Conservation (phyloP, 92 coral and sea anemone genomes). For the Epizoanthus illoricatus region DNA sequence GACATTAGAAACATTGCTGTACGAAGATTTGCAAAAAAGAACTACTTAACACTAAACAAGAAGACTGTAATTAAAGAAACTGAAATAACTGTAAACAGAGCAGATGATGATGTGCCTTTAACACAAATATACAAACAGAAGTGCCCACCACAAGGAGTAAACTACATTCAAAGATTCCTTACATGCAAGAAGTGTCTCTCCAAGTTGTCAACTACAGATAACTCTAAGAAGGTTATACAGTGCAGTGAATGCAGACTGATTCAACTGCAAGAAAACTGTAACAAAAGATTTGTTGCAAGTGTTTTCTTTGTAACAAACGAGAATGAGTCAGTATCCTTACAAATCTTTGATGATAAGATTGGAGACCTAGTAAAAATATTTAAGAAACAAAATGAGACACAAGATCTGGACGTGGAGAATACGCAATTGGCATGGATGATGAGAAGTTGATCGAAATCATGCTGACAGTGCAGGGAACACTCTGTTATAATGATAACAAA, state of each 20-base stretch:
- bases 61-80: slow-evolving; percentile 20
- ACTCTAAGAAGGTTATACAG: slow-evolving; percentile 8
- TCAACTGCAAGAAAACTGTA: slow-evolving; percentile 27
- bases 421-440: too few relatives aligned
- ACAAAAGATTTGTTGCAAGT: slow-evolving; percentile 11
- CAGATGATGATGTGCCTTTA: slow-evolving; percentile 8
- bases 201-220: neutral
- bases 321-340: too few relatives aligned
- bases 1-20: slow-evolving; percentile 37
- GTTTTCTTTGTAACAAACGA: slow-evolving; percentile 14
- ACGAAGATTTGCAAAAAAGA: slow-evolving; percentile 34
- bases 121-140: slow-evolving; percentile 8
- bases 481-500: slow-evolving; percentile 43
- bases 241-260: slow-evolving; percentile 9
- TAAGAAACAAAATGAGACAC: too few relatives aligned
- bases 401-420: too few relatives aligned
- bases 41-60: slow-evolving; percentile 51
- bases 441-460: slow-evolving; percentile 46
- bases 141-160: slow-evolving; percentile 33
- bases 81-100: slow-evolving; percentile 14
- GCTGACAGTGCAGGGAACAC: slow-evolving; percentile 48
- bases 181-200: slow-evolving; percentile 24
- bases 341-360: slow-evolving; percentile 21
- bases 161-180: slow-evolving; percentile 22
- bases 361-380: too few relatives aligned